Conservation (phyloP, 2,113 vertebrate genomes). For the Motacilla alba region DNA sequence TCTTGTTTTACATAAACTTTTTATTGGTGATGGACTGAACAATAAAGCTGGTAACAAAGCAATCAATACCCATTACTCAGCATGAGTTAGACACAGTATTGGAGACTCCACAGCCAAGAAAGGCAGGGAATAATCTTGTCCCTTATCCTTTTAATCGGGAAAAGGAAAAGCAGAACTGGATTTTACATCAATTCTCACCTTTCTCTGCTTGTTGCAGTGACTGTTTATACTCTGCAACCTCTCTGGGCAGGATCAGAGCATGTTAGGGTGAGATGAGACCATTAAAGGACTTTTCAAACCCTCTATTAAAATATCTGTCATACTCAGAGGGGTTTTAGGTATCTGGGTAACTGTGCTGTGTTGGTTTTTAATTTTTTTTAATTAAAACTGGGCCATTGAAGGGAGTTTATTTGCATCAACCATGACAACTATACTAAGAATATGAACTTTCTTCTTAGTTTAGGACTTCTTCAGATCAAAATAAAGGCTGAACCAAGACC, state of each 20-base stretch:
- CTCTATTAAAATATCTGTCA: not conserved
- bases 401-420: not conserved
- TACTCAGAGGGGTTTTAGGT: not conserved
- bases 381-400: not conserved
- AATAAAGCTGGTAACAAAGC: constrained; percentile 56
- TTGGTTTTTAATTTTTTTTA: not conserved
- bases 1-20: constrained; percentile 39
- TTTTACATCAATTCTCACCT: not conserved
- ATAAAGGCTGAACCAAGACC: not conserved
- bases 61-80: constrained; percentile 52
- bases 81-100: constrained; percentile 28
- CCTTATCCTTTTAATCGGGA: not conserved
- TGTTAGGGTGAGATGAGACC: not conserved
- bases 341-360: not conserved
- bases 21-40: constrained; percentile 50
- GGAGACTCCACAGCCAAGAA: constrained; percentile 1
- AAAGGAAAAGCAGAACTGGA: not conserved
- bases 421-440: not conserved
- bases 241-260: not conserved
- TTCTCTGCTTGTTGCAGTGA: not conserved
- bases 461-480: not conserved
- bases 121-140: constrained; percentile 1
- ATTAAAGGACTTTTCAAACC: not conserved
- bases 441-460: not conserved
- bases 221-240: not conserved